Evolutionary conservation across 2,888 invertebrate species (phyloP), one percentile per base, ranked within the genome.

Genomic region (Fissipunctia ypsillon): DNA sequence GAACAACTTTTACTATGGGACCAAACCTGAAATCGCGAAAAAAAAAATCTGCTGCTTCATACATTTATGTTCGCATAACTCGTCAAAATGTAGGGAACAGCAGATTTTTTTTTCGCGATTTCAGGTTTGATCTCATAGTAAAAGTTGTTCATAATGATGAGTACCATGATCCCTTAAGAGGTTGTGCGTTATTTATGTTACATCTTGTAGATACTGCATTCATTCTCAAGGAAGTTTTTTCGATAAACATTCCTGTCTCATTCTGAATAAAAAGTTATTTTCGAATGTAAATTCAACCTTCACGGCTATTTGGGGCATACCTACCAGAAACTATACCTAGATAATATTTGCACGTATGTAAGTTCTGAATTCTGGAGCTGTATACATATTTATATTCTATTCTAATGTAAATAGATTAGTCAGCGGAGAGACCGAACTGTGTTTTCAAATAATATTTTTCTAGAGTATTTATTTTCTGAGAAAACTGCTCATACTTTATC

Each of bases 211-310:
- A 35, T 35, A 25, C 22, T 38, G 4, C 66, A 16, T 35, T n/a
- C 0, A n/a, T 52, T 25, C 48, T 50, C 48, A 60, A 69, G 31
- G 10, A 61, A 52, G 16, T 16, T 52, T 7, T 52, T 54, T 54
- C 25, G 52, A 25, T 54, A 25, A 54, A 54, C 38, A 70, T 66
- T 59, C 28, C 50, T 66, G n/a, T 59, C 38, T 70, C 35, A 63
- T 57, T 52, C 73, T 57, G n/a, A 60, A 60, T 74, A 63, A 69
- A 73, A 81, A 78, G 64, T 43, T 83, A 72, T 84, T 83, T 81
- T 81, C 22, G 63, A 74, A 50, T 70, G 14, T 45, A 52, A 31
- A 73, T 65, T 72, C 41, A 81, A 74, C 84, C 78, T 86, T 86
- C 81, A 52, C 25, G 19, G 54, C 22, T 83, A 86, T 80, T 76